Conservation (phyloP, 2,888 invertebrate species). For the Fragum fragum region DNA sequence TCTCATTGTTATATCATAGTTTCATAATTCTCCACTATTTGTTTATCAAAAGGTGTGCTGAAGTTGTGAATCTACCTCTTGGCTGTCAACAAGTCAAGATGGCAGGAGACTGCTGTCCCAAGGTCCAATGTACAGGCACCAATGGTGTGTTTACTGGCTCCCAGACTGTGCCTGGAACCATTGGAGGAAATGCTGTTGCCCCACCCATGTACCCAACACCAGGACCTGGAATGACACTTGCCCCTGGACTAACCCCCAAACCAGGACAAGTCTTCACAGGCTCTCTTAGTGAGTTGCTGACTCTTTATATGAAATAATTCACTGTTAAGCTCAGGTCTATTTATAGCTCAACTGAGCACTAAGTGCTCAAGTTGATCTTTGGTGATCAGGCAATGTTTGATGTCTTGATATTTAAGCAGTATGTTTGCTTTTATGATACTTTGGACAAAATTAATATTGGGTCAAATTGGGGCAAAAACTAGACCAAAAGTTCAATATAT, state of each 20-base stretch:
- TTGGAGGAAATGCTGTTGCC: slow-evolving; percentile 75
- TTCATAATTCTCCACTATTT: too few species aligned
- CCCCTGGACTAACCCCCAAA: slow-evolving; percentile 58
- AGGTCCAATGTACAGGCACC: slow-evolving; percentile 68
- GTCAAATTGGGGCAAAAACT: too few species aligned
- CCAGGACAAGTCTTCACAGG: slow-evolving; percentile 53
- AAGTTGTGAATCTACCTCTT: slow-evolving; percentile 74
- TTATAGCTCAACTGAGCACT: too few species aligned
- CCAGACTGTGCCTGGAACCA: slow-evolving; percentile 72
- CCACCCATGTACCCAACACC: slow-evolving; percentile 58
- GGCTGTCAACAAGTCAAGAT: slow-evolving; percentile 71
- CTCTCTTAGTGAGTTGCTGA: slow-evolving; percentile 48
- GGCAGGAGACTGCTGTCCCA: slow-evolving; percentile 74
- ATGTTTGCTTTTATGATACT: too few species aligned
- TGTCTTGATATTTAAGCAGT: too few species aligned
- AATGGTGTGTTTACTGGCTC: slow-evolving; percentile 75
- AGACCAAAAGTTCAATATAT: too few species aligned
- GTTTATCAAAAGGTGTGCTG: slow-evolving; percentile 70
- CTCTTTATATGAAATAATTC: background rate
- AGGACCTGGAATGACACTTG: slow-evolving; percentile 60
- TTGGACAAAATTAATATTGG: too few species aligned
- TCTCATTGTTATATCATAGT: too few species aligned
- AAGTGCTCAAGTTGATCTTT: too few species aligned
- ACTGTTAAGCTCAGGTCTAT: too few species aligned
- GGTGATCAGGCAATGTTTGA: too few species aligned